Evolutionary conservation across 2,113 vertebrate genomes (phyloP).

Genomic region (Nothoprocta pentlandii): DNA sequence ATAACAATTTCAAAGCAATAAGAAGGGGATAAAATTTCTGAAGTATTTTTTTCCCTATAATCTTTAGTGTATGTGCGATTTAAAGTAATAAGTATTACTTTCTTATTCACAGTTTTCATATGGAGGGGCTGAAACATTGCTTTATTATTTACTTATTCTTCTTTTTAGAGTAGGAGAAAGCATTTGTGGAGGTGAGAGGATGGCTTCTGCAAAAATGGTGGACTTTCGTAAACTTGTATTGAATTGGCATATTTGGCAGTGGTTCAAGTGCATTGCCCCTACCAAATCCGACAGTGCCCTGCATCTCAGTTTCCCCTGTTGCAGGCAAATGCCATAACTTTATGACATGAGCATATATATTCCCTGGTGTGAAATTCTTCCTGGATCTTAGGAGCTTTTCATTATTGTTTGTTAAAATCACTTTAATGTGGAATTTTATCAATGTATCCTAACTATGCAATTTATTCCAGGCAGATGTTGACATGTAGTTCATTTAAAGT

Average conservation of each 20-base stretch:
- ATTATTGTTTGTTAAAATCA: neutral
- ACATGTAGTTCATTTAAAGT: too few relatives aligned
- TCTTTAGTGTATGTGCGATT: neutral
- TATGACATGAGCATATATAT: neutral
- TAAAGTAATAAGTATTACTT: neutral
- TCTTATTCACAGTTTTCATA: neutral
- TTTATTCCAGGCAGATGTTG: neutral
- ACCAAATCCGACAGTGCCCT: accelerated
- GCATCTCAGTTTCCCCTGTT: neutral
- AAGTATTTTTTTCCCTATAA: neutral
- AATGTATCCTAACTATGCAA: neutral
- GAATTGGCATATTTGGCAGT: neutral
- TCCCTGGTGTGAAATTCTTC: neutral
- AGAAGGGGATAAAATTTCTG: neutral
- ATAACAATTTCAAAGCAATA: neutral
- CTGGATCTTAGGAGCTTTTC: neutral
- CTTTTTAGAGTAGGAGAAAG: neutral
- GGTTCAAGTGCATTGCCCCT: neutral
- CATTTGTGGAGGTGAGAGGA: neutral
- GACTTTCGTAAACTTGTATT: neutral
- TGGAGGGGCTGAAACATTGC: neutral
- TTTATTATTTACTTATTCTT: neutral
- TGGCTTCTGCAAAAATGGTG: neutral
- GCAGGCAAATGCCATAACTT: neutral
- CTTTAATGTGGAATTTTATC: neutral